A percentile compares a stretch with the other conserved stretches of the same genome.
Evolutionary conservation across 64 coral and sea anemone genomes (phyloP).

Genomic region (Cladopsammia gracilis): DNA sequence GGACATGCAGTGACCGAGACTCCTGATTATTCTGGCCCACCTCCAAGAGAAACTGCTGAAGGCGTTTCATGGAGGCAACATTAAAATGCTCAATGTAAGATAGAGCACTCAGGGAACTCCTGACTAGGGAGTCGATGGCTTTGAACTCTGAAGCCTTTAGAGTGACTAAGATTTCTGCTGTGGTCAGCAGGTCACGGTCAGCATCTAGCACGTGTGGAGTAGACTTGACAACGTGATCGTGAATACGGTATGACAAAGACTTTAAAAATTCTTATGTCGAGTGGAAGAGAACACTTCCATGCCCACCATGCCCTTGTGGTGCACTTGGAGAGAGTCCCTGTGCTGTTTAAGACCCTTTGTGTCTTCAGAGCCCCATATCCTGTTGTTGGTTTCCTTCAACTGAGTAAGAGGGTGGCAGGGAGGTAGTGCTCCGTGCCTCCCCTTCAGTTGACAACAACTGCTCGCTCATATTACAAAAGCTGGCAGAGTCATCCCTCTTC

Average conservation of each 20-base stretch:
- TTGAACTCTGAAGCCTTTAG: not conserved
- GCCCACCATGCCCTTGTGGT: constrained; percentile 5
- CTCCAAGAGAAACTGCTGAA: no score
- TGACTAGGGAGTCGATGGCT: not conserved
- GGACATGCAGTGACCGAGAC: not conserved
- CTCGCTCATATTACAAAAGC: not conserved
- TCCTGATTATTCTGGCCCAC: no score
- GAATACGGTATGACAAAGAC: not conserved
- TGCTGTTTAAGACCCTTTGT: no score
- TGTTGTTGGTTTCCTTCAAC: no score
- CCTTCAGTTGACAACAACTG: not conserved
- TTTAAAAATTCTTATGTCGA: not conserved
- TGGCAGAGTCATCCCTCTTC: no score
- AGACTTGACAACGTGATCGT: not conserved
- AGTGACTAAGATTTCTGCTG: not conserved
- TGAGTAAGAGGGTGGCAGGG: not conserved
- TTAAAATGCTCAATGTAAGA: not conserved
- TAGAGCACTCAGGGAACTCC: no score
- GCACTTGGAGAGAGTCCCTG: not conserved
- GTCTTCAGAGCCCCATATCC: no score
- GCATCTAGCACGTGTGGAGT: not conserved
- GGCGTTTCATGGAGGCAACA: not conserved
- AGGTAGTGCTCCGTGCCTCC: not conserved
- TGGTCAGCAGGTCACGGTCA: not conserved
- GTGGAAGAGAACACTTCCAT: not conserved